Conservation (phyloP, 2,797 vertebrate species). For the Lithobates pipiens region DNA sequence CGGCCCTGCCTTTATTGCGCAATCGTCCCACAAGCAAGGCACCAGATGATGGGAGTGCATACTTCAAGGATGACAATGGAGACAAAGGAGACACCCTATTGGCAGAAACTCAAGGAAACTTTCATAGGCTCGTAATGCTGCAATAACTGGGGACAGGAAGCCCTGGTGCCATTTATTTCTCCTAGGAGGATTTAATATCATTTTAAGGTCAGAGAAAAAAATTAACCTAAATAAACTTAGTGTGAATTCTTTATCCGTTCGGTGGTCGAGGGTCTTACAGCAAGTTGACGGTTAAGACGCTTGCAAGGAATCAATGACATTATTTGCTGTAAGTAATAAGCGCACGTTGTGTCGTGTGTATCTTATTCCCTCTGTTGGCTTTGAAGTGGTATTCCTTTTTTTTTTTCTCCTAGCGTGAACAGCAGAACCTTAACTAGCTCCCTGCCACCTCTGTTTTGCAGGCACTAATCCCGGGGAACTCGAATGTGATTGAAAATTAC, state of each 20-base stretch:
- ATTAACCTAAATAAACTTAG: no score
- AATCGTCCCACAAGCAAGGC: no score
- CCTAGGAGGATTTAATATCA: no score
- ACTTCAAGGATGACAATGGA: no score
- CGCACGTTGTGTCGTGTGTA: slow-evolving; percentile 44
- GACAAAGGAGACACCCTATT: no score
- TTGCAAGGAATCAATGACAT: slow-evolving; percentile 39
- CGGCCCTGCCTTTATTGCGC: no score
- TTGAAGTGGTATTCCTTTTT: slow-evolving; percentile 39
- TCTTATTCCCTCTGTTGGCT: slow-evolving; percentile 47
- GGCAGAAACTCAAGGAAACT: no score
- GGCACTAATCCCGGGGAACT: slow-evolving; percentile 70
- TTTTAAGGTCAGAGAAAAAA: no score
- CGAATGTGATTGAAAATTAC: slow-evolving; percentile 72
- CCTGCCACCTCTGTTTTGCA: slow-evolving; percentile 79
- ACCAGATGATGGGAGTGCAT: no score
- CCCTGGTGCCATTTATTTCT: no score
- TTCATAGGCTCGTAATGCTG: no score
- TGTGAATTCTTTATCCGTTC: background rate
- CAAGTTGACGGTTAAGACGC: slow-evolving; percentile 4
- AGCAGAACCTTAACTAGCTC: slow-evolving; percentile 71
- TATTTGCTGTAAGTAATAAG: slow-evolving; percentile 38
- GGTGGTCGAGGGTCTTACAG: background rate
- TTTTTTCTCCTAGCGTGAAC: slow-evolving; percentile 37
- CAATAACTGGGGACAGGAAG: no score